phyloP scores from a whole-genome alignment of 2,888 invertebrate genomes.

The Polietes domitor region DNA sequence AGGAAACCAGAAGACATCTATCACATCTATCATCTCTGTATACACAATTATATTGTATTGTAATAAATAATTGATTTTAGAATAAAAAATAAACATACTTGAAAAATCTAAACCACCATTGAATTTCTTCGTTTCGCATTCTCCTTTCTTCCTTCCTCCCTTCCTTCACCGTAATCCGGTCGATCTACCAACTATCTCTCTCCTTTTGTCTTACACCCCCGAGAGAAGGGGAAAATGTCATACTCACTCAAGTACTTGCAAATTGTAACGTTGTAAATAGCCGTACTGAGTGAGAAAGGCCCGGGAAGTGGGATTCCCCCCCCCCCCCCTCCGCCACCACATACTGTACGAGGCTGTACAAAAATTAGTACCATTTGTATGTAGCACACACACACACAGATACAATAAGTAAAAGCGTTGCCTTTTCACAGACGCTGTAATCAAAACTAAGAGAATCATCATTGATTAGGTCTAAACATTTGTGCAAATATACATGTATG shows the following conservation, averaged over 20 bases:
- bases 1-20: conserved; percentile 35
- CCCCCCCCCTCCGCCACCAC: not conserved
- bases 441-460: conserved; percentile 29
- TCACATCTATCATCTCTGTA: conserved; percentile 26
- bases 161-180: too few relatives aligned
- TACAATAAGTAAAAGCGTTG: conserved; percentile 14
- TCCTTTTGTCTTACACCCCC: not conserved
- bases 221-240: not conserved
- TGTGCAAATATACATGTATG: conserved; percentile 57
- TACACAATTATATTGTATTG: conserved; percentile 20
- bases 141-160: not conserved
- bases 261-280: not conserved
- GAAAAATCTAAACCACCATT: conserved; percentile 1
- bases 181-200: too few relatives aligned
- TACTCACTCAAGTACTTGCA: not conserved
- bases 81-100: conserved; percentile 28
- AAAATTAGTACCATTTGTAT: conserved; percentile 37
- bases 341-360: not conserved
- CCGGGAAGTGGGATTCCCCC: not conserved
- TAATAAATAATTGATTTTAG: conserved; percentile 35
- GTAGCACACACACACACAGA: conserved; percentile 7
- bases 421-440: conserved; percentile 38
- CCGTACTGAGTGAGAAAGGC: not conserved
- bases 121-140: not conserved
- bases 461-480: conserved; percentile 52